phyloP scores from a whole-genome alignment of 2,888 invertebrate genomes.

The Scaptomyza reducta region DNA sequence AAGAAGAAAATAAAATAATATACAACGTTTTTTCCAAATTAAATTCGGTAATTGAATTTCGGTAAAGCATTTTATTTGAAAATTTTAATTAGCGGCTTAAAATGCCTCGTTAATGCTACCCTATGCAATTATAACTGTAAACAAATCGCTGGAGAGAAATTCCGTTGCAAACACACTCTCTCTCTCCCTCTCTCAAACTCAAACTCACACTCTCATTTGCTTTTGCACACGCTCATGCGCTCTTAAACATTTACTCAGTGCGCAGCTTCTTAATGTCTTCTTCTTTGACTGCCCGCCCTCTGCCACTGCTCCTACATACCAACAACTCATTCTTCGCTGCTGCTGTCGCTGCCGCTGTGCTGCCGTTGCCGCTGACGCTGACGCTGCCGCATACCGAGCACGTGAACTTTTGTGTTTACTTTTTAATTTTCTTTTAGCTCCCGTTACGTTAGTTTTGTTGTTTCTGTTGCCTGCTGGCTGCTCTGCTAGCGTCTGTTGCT shows the following conservation, averaged over 20 bases:
- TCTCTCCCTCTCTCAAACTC: not conserved
- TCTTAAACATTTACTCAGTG: slow-evolving; percentile 24
- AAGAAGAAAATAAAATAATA: not conserved
- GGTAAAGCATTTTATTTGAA: too few species aligned
- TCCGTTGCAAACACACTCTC: slow-evolving; percentile 43
- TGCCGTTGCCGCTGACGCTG: slow-evolving; percentile 39
- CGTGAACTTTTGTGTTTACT: slow-evolving; percentile 78
- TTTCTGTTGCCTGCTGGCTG: slow-evolving; percentile 28
- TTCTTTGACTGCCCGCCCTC: slow-evolving; percentile 11
- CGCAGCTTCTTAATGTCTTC: slow-evolving; percentile 51
- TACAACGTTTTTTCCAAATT: not conserved
- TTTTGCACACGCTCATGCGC: slow-evolving; percentile 49
- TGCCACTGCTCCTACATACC: not conserved
- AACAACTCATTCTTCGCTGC: slow-evolving; percentile 16
- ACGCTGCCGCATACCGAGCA: slow-evolving; percentile 59
- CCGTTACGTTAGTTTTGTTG: slow-evolving; percentile 33
- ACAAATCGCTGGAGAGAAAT: slow-evolving; percentile 67
- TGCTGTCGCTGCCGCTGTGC: slow-evolving; percentile 6
- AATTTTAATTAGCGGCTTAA: not conserved
- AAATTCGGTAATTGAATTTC: too few species aligned
- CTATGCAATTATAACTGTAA: slow-evolving; percentile 61
- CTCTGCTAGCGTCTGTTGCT: slow-evolving; percentile 49
- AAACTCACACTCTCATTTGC: slow-evolving; percentile 1
- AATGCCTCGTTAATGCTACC: slow-evolving; percentile 1
- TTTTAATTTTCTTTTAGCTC: slow-evolving; percentile 67